phyloP scores from a whole-genome alignment of 2,888 invertebrate species.

The Callimorpha dominula region DNA sequence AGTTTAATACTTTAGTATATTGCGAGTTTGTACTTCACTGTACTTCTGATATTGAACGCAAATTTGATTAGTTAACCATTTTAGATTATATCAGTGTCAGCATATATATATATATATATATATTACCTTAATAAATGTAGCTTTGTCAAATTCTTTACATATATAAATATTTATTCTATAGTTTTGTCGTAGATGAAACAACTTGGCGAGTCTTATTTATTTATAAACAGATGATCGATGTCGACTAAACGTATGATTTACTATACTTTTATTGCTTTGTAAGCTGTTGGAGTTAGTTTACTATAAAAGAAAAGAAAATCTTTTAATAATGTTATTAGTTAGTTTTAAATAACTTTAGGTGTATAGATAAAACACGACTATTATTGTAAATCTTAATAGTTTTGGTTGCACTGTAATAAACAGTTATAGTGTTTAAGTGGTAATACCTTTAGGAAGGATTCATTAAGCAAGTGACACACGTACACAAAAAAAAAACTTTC shows the following conservation, averaged over 20 bases:
- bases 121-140: neutral
- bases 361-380: slow-evolving; percentile 24
- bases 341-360: slow-evolving; percentile 39
- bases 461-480: slow-evolving; percentile 2
- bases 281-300: neutral
- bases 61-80: neutral
- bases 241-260: slow-evolving; percentile 14
- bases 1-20: neutral
- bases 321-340: slow-evolving; percentile 43
- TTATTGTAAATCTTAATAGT: slow-evolving; percentile 7
- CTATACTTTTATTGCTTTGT: slow-evolving; percentile 6
- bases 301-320: slow-evolving; percentile 10
- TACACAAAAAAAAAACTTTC: slow-evolving; percentile 7
- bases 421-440: slow-evolving; percentile 12
- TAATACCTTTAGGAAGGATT: neutral
- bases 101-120: too few species aligned
- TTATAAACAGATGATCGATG: slow-evolving; percentile 4
- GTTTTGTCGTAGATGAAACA: slow-evolving; percentile 4
- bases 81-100: slow-evolving; percentile 2
- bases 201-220: neutral
- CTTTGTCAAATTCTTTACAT: neutral
- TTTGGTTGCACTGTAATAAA: slow-evolving; percentile 8
- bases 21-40: neutral
- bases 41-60: neutral
- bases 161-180: neutral